Evolutionary conservation across 1,140 invertebrate genomes (phyloP).

Genomic region (Philotrypesis tridentata): DNA sequence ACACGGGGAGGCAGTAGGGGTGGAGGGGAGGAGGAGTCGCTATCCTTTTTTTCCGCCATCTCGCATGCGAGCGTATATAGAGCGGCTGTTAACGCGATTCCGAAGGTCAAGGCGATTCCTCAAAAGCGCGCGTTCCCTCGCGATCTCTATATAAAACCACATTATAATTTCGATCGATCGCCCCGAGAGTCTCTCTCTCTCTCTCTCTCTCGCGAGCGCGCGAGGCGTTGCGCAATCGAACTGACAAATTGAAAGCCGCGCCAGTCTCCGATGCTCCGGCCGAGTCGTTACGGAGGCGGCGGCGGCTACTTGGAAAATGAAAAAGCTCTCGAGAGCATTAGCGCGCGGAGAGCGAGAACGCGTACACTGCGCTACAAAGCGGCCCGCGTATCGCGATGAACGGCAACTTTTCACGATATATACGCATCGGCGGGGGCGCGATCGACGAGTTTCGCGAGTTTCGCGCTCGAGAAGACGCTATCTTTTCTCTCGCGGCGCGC

Average conservation of each 20-base stretch:
- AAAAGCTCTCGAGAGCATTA: constrained; percentile 1
- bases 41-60: not conserved
- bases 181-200: too few species aligned
- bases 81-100: not conserved
- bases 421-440: not conserved
- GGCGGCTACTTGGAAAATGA: too few species aligned
- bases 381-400: too few species aligned
- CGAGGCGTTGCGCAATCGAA: not conserved
- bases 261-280: too few species aligned
- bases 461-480: not conserved
- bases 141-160: too few species aligned
- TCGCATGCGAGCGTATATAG: too few species aligned
- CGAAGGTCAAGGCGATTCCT: not conserved
- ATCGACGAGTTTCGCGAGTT: not conserved
- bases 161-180: too few species aligned
- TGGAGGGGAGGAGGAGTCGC: not conserved
- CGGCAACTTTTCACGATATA: not conserved
- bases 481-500: too few species aligned
- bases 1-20: not conserved
- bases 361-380: too few species aligned
- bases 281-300: too few species aligned
- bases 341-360: not conserved
- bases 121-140: too few species aligned
- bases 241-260: not conserved
- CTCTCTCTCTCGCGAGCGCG: too few species aligned